Base-by-base conservation (phyloP, 1,140 invertebrate species). In the Bombus vancouverensis region DNA sequence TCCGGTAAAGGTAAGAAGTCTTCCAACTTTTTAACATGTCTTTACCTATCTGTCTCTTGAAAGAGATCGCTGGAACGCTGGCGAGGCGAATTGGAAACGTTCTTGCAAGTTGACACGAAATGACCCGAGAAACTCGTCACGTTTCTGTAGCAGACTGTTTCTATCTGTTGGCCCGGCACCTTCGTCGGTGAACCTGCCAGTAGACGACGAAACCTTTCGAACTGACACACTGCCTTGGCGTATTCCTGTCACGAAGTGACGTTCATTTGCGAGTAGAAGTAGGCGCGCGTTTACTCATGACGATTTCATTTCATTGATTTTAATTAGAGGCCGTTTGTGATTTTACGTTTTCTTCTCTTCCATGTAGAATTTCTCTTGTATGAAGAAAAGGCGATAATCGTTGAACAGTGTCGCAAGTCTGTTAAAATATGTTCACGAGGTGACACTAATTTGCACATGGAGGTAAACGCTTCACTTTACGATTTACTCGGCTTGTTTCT, bases 61-160 rank as follows among this genome's bases (percentile, higher is more conserved):
- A 32, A 18, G 32, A 66, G 57, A 15, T 10, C 44, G 5, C 42
- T 62, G 12, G 39, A 37, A 81, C 42, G 44, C n/a, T 15, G 44
- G 65, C 44, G 53, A 72, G 47, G 44, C 68, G 80, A 86, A 86
- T 86, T 82, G 79, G 82, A 88, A 86, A 59, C 76, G 71, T 79
- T 74, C 81, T 34, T 62, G 68, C 37, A 62, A 39, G 75, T 73
- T 66, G 44, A 72, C 78, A 66, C 65, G 42, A 81, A 85, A 85
- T 47, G 76, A 72, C n/a, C 42, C 70, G 22, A 42, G 47, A 57
- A 79, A 85, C 79, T 85, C 44, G 76, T 72, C 75, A 72, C 83
- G 83, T 68, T 75, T 22, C 68, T 72, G 4, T n/a, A 22, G 39
- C 78, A 37, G 25, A 47, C 34, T 37, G 42, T 71, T 65, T 70